phyloP scores from a whole-genome alignment of 2,797 vertebrate species.

The Gouania willdenowi region DNA sequence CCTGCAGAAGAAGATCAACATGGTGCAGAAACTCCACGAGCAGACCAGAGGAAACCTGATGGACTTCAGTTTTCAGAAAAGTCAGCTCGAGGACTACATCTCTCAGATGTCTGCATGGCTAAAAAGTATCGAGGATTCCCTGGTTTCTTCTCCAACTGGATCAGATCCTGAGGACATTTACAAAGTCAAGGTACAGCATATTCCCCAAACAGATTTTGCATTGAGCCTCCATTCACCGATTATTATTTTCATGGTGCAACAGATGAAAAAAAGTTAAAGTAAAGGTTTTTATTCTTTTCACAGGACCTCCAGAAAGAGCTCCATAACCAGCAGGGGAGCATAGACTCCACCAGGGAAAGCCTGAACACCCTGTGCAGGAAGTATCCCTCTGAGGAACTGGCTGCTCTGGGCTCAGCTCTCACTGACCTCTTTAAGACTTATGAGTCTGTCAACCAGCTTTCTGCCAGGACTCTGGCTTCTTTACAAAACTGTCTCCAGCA shows the following conservation, averaged over 20 bases:
- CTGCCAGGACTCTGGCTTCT: conserved; percentile 78
- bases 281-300: neutral
- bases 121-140: conserved; percentile 78
- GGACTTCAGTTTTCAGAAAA: conserved; percentile 84
- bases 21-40: conserved; percentile 82
- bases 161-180: conserved; percentile 83
- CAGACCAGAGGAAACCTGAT: conserved; percentile 81
- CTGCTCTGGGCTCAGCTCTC: conserved; percentile 81
- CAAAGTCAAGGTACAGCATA: conserved; percentile 83
- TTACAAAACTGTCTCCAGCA: conserved; percentile 88
- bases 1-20: conserved; percentile 84
- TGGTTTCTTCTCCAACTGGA: conserved; percentile 73
- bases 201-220: too few relatives aligned
- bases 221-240: too few relatives aligned
- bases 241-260: too few relatives aligned
- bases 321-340: conserved; percentile 84
- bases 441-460: conserved; percentile 85
- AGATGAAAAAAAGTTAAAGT: neutral
- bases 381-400: conserved; percentile 87
- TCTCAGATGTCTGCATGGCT: conserved; percentile 83
- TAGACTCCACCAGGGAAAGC: conserved; percentile 83
- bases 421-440: conserved; percentile 87
- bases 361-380: conserved; percentile 90
- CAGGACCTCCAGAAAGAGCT: conserved; percentile 93
- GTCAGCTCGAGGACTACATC: conserved; percentile 85